Evolutionary conservation across 2,888 invertebrate species (phyloP).

Genomic region (Priocnemis perturbator): DNA sequence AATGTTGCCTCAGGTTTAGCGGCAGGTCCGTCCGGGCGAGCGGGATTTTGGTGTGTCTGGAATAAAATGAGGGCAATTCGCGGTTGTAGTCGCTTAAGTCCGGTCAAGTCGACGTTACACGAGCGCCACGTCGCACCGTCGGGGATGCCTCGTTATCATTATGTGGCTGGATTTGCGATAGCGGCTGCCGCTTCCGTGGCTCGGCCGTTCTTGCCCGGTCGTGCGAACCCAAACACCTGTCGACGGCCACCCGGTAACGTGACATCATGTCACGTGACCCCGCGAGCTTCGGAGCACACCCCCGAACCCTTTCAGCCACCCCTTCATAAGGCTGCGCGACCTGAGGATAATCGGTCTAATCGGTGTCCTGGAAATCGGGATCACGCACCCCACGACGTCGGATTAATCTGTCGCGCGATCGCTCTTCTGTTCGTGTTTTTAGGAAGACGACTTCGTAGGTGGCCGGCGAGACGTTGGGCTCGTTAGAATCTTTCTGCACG

Average conservation of each 20-base stretch:
- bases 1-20: too few species aligned
- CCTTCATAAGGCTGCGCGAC: conserved; percentile 33
- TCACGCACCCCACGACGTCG: conserved; percentile 31
- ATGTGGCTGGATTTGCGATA: conserved; percentile 11
- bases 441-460: too few species aligned
- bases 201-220: conserved; percentile 23
- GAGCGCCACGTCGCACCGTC: neutral
- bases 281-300: conserved; percentile 1
- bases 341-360: conserved; percentile 60
- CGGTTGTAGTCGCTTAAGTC: neutral
- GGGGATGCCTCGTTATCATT: conserved; percentile 6
- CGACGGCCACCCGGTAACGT: conserved; percentile 53
- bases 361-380: conserved; percentile 56
- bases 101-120: conserved; percentile 2
- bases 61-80: too few species aligned
- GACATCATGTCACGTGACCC: conserved; percentile 69
- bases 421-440: too few species aligned
- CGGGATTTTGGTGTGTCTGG: too few species aligned
- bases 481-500: too few species aligned
- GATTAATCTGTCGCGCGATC: neutral
- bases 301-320: conserved; percentile 6
- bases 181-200: neutral
- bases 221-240: conserved; percentile 56
- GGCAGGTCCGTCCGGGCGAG: too few species aligned
- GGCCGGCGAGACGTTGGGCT: too few species aligned